Evolutionary conservation across 1,140 invertebrate genomes (phyloP), one percentile per base, ranked within the genome.

Genomic region (Latrodectus geometricus): DNA sequence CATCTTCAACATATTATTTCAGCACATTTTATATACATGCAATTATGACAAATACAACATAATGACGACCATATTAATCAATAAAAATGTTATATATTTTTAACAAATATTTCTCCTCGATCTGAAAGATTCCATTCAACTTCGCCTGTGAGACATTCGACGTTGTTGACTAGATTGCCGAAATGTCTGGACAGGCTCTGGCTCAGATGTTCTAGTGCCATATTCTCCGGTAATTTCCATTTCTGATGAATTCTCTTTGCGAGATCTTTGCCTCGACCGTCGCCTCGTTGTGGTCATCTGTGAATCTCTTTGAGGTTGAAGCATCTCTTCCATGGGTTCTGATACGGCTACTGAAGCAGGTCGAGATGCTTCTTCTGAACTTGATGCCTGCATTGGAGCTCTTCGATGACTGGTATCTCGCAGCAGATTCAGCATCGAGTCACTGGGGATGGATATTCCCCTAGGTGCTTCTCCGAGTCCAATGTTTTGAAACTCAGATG

Each of bases 401-500:
- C 49, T 52, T 50, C 21, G 79, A 0, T 20, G 78, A 50, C 68
- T 61, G n/a, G 72, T 14, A 21, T 70, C 68, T 74, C 65, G 72
- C 20, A 87, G 54, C 17, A 80, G 21, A 54, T 87, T 87, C 12
- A 87, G 48, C 52, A 87, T 54, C 9, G 85, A 87, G 35, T 87
- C 85, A 61, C n/a, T 21, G 17, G 85, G 85, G 15, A 87, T 69
- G 65, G 73, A 20, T 9, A 87, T 56, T 21, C 85, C 85, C 15
- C 14, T 20, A 66, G 85, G 85, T 48, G 85, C 85, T 52, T 87
- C 76, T 11, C 85, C 85, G 66, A 87, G 49, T 35, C 66, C 77
- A 17, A 87, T 76, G n/a, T 87, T 87, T 74, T 87, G 75, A 80
- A 87, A 87, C 23, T n/a, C 77, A 23, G 85, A 87, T 17, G 85